These are phyloP conservation scores for Jordanella pulchra DNA, from an alignment of 2,797 vertebrate genomes.

Conservation along the genomic window DNA sequence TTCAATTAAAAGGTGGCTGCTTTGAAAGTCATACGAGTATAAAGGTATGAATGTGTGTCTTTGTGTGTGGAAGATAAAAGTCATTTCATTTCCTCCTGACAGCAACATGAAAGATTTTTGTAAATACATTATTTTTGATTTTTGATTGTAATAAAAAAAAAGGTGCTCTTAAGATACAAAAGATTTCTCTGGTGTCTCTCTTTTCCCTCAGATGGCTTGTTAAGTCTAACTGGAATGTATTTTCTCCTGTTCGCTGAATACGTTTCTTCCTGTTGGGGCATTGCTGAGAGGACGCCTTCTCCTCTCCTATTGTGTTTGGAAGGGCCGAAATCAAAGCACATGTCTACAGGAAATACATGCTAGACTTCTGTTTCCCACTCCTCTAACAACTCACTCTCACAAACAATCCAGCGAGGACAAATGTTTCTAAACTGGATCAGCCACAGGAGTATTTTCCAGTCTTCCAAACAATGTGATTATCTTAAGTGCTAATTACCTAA, in stretches of 20 bases:
- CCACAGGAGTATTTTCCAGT: conserved; percentile 20
- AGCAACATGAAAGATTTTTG: conserved; percentile 52
- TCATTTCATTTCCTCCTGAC: conserved; percentile 44
- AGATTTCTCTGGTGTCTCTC: conserved; percentile 41
- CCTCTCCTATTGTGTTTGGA: conserved; percentile 76
- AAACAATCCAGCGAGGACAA: conserved; percentile 54
- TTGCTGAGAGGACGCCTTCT: conserved; percentile 54
- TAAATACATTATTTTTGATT: conserved; percentile 68
- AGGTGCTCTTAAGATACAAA: conserved; percentile 50
- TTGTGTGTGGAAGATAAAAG: conserved; percentile 31
- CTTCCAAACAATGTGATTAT: conserved; percentile 14
- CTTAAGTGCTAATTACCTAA: conserved; percentile 23
- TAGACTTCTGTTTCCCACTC: conserved; percentile 65
- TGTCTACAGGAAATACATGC: conserved; percentile 79
- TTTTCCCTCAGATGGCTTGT: conserved; percentile 38
- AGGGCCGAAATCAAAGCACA: conserved; percentile 72
- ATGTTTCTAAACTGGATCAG: conserved; percentile 50
- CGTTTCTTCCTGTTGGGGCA: conserved; percentile 72
- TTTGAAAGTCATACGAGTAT: conserved; percentile 62
- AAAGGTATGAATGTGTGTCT: conserved; percentile 18
- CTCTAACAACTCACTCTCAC: conserved; percentile 15
- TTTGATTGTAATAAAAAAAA: conserved; percentile 68
- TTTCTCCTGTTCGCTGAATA: conserved; percentile 65
- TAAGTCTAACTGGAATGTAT: conserved; percentile 64
- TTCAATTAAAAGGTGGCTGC: conserved; percentile 78